These are phyloP conservation scores for Anneissia japonica DNA, from an alignment of 35 echinoderm and acorn worm genomes.

Conservation along the genomic window DNA sequence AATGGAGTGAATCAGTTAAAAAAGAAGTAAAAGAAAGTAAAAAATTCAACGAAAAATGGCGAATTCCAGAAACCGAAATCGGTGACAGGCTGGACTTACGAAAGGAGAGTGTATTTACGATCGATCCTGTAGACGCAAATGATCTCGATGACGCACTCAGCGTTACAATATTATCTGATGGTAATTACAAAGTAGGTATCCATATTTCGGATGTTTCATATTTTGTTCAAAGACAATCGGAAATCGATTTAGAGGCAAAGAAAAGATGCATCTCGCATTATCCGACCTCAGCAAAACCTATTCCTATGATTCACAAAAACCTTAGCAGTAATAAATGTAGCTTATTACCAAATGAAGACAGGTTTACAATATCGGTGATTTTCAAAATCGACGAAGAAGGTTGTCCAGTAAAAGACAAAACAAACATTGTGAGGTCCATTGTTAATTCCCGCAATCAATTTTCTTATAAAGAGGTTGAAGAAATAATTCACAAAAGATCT, in stretches of 20 bases:
- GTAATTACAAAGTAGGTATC: conserved; percentile 49
- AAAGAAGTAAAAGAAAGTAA: conserved; percentile 17
- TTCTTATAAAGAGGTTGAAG: conserved; percentile 56
- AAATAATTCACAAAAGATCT: conserved; percentile 18
- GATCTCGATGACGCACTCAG: conserved; percentile 90
- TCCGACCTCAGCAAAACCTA: conserved; percentile 24
- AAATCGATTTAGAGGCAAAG: conserved; percentile 63
- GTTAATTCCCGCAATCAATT: conserved; percentile 46
- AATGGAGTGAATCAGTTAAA: conserved; percentile 27
- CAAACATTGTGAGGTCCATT: conserved; percentile 40
- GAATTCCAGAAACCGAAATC: conserved; percentile 48
- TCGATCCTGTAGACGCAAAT: conserved; percentile 55
- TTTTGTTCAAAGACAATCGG: conserved; percentile 50
- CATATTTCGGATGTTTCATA: conserved; percentile 95
- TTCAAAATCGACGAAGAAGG: conserved; percentile 50
- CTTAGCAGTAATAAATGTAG: conserved; percentile 58
- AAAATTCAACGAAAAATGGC: conserved; percentile 56
- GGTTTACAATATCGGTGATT: conserved; percentile 59
- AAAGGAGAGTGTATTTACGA: conserved; percentile 48
- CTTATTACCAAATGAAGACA: conserved; percentile 36
- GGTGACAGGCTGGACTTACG: conserved; percentile 37
- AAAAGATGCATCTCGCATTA: conserved; percentile 63
- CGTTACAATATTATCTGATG: conserved; percentile 25
- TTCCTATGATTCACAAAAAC: conserved; percentile 63
- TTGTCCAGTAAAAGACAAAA: conserved; percentile 1